Evolutionary conservation across 2,797 vertebrate species (phyloP).

Genomic region (Sebastes itinus): DNA sequence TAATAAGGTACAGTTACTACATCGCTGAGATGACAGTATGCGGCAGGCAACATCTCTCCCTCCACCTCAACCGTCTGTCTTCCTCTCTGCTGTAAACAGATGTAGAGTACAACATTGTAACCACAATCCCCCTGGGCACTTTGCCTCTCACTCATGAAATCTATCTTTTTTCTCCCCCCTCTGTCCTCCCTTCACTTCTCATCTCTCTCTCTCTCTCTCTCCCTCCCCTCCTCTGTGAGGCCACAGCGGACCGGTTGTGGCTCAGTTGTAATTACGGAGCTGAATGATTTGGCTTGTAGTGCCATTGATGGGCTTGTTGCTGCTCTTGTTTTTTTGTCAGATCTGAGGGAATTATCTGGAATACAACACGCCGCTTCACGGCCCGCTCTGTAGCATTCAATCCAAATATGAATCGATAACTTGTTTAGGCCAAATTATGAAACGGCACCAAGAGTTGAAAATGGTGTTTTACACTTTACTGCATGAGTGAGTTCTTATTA

Average conservation of each 20-base stretch:
- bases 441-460: conserved; percentile 3
- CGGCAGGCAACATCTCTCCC: conserved; percentile 37
- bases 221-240: conserved; percentile 14
- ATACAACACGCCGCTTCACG: not conserved
- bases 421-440: conserved; percentile 53
- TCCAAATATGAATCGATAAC: conserved; percentile 60
- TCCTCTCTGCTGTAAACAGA: conserved; percentile 70
- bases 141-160: conserved; percentile 73
- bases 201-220: conserved; percentile 2
- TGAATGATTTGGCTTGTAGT: conserved; percentile 71
- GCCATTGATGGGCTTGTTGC: conserved; percentile 51
- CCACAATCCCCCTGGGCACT: conserved; percentile 68
- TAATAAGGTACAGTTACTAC: conserved; percentile 68
- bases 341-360: conserved; percentile 46
- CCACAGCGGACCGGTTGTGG: conserved; percentile 59
- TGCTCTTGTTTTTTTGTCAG: conserved; percentile 39
- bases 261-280: conserved; percentile 71
- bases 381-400: not conserved
- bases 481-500: conserved; percentile 17
- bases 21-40: conserved; percentile 53
- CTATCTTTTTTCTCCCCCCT: conserved; percentile 38
- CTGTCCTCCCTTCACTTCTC: conserved; percentile 6
- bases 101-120: conserved; percentile 73
- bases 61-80: conserved; percentile 40
- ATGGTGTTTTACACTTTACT: conserved; percentile 31